A percentile compares a stretch with the other conserved stretches of the same genome.
phyloP scores from a whole-genome alignment of 1,140 invertebrate genomes.

The Thaumetopoea pityocampa region DNA sequence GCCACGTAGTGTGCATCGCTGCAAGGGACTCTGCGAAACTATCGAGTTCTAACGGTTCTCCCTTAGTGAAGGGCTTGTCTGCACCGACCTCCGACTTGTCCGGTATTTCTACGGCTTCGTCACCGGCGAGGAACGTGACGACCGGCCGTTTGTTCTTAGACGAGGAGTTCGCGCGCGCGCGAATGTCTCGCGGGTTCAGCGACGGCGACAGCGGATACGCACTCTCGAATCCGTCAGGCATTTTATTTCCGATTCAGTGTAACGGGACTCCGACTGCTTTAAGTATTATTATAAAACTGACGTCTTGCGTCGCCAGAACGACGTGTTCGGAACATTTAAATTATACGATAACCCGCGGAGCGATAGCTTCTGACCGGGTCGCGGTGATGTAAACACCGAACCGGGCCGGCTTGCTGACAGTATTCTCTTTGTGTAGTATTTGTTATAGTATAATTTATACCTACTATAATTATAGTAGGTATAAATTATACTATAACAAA shows the following conservation, averaged over 20 bases:
- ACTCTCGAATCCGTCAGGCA: conserved; percentile 70
- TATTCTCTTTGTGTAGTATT: conserved; percentile 2
- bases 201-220: conserved; percentile 70
- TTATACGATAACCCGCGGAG: conserved; percentile 37
- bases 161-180: conserved; percentile 74
- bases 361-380: conserved; percentile 53
- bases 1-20: conserved; percentile 66
- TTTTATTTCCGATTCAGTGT: conserved; percentile 25
- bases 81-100: conserved; percentile 56
- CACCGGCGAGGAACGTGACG: conserved; percentile 45
- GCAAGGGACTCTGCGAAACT: conserved; percentile 77
- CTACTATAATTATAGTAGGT: background rate
- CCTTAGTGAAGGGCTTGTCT: conserved; percentile 62
- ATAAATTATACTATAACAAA: no score
- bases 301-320: conserved; percentile 4
- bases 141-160: conserved; percentile 54
- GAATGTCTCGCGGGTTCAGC: conserved; percentile 67
- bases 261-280: conserved; percentile 6
- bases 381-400: conserved; percentile 55
- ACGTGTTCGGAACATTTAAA: conserved; percentile 25
- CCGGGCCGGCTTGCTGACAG: no score
- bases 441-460: background rate
- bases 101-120: conserved; percentile 60
- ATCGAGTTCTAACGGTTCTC: conserved; percentile 77
- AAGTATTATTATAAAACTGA: conserved; percentile 15